Conservation (phyloP, 2,888 invertebrate genomes). For the Morinoia aosen region DNA sequence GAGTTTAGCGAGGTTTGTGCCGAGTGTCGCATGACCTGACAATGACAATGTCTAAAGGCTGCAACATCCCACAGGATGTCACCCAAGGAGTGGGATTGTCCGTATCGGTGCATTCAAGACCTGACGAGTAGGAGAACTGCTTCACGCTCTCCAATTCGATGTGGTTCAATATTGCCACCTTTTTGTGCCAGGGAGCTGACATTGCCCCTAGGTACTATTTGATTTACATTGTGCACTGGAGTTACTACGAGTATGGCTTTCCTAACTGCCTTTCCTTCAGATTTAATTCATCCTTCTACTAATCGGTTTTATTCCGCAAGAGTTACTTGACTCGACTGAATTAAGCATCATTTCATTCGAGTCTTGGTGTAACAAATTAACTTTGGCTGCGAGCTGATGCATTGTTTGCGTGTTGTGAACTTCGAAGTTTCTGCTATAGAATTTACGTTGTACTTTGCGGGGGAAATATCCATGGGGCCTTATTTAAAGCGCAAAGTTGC, state of each 20-base stretch:
- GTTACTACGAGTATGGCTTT: conserved; percentile 30
- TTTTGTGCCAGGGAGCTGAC: conserved; percentile 74
- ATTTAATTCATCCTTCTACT: neutral
- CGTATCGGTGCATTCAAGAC: conserved; percentile 87
- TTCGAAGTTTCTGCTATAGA: neutral
- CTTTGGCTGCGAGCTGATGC: neutral
- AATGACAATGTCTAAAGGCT: conserved; percentile 38
- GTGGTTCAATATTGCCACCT: conserved; percentile 75
- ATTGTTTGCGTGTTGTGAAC: neutral
- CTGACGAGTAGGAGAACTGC: conserved; percentile 78
- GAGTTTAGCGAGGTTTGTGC: neutral
- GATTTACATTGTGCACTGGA: conserved; percentile 35
- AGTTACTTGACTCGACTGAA: neutral
- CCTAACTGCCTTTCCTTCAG: neutral
- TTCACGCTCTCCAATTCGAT: conserved; percentile 74
- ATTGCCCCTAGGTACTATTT: conserved; percentile 71
- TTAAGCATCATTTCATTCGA: neutral
- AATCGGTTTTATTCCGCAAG: neutral
- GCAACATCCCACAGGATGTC: conserved; percentile 76
- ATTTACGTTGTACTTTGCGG: neutral
- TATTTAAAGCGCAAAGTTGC: neutral
- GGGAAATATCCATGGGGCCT: neutral
- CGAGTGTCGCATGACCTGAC: neutral
- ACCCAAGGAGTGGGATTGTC: conserved; percentile 91
- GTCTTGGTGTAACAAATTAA: neutral